A percentile compares a stretch with the other conserved stretches of the same genome.
Evolutionary conservation across 2,797 vertebrate genomes (phyloP).

Genomic region (Tarsius wallacei): DNA sequence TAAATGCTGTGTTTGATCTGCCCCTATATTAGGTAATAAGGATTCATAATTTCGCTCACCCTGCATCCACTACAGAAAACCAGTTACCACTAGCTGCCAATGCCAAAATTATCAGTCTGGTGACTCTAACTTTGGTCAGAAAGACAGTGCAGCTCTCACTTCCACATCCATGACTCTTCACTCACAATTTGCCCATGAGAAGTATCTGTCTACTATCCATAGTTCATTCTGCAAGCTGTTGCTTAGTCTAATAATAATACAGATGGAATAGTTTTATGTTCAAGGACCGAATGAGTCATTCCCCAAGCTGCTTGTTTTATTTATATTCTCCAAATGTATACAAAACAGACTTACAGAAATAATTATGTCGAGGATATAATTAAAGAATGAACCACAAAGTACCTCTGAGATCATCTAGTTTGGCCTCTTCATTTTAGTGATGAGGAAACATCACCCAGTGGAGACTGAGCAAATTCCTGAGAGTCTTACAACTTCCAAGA

Average conservation of each 20-base stretch:
- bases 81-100: neutral
- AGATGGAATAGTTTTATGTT: conserved; percentile 43
- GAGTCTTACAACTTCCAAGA: neutral
- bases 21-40: neutral
- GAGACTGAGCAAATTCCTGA: neutral
- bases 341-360: conserved; percentile 65
- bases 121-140: neutral
- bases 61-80: neutral
- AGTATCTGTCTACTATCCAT: conserved; percentile 44
- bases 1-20: neutral
- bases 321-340: conserved; percentile 73
- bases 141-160: neutral
- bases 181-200: neutral
- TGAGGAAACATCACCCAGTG: conserved; percentile 11
- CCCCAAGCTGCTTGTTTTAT: conserved; percentile 43
- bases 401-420: conserved; percentile 27
- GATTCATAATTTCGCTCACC: neutral
- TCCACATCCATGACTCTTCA: neutral
- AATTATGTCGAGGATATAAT: conserved; percentile 59
- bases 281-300: conserved; percentile 57
- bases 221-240: neutral
- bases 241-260: conserved; percentile 49
- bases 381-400: conserved; percentile 63
- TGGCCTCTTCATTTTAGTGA: conserved; percentile 24
- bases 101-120: conserved; percentile 40